These are phyloP conservation scores for Diorhabda elongata DNA, from an alignment of 1,140 invertebrate genomes.

Conservation along the genomic window DNA sequence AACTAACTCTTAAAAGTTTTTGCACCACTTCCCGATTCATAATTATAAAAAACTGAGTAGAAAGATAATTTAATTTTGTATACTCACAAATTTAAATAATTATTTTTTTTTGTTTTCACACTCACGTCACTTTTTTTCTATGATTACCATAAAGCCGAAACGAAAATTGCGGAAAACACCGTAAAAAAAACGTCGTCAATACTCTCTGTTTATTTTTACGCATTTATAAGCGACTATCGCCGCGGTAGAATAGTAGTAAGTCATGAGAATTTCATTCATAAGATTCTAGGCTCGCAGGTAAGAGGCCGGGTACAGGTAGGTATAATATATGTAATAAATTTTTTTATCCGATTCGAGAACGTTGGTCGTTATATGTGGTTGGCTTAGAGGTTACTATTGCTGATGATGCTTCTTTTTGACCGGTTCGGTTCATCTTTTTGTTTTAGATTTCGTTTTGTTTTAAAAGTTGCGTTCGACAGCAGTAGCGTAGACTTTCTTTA, in stretches of 20 bases:
- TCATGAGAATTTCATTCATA: constrained; percentile 40
- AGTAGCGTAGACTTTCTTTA: constrained; percentile 5
- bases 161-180: too few relatives aligned
- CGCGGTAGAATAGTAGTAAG: constrained; percentile 35
- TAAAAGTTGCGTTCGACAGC: neutral
- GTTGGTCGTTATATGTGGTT: constrained; percentile 17
- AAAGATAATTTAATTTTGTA: too few relatives aligned
- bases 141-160: too few relatives aligned
- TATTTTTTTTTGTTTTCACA: too few relatives aligned
- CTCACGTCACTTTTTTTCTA: too few relatives aligned
- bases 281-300: constrained; percentile 39
- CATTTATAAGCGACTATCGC: constrained; percentile 29
- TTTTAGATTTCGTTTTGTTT: constrained; percentile 7
- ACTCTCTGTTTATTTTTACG: constrained; percentile 6
- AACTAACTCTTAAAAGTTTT: constrained; percentile 33
- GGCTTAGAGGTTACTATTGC: constrained; percentile 31
- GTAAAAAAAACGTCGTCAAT: too few relatives aligned
- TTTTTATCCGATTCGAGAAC: constrained; percentile 29
- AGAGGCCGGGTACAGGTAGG: constrained; percentile 32
- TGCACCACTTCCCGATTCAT: constrained; percentile 38
- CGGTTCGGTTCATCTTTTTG: constrained; percentile 37
- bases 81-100: too few relatives aligned
- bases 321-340: constrained; percentile 41
- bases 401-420: constrained; percentile 34
- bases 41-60: too few relatives aligned